Percentiles rank a stretch among this genome's conserved stretches.
Conservation (phyloP, 2,113 vertebrate species). For the Hystrix brachyura region DNA sequence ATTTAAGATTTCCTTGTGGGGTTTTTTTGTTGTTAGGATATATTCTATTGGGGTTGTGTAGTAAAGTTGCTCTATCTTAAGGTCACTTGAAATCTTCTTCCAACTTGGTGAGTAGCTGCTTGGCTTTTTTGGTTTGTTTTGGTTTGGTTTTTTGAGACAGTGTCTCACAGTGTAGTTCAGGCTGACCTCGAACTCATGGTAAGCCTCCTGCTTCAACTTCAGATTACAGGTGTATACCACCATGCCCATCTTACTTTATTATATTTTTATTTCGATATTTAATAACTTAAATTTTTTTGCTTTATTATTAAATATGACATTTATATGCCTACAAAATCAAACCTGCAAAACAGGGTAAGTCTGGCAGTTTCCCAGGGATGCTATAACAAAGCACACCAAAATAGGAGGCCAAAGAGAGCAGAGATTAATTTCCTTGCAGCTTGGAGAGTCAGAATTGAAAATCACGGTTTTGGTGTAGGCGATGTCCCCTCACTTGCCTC, state of each 20-base stretch:
- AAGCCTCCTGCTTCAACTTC: not conserved
- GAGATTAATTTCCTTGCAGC: not conserved
- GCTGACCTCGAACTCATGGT: not conserved
- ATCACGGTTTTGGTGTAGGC: too few relatives aligned
- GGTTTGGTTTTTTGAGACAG: not conserved
- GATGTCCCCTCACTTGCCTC: not conserved
- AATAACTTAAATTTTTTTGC: not conserved
- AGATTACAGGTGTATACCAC: not conserved
- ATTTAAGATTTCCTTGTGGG: not conserved
- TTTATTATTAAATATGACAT: slow-evolving; percentile 38
- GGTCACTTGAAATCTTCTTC: not conserved
- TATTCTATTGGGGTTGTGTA: not conserved
- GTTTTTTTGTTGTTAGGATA: not conserved
- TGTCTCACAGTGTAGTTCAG: too few relatives aligned
- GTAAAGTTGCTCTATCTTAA: not conserved
- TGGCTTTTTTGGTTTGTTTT: not conserved
- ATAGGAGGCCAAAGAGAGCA: not conserved
- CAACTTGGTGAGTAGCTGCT: slow-evolving; percentile 7
- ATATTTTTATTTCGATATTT: slow-evolving; percentile 21
- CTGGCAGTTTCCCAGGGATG: not conserved
- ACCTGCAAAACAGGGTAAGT: not conserved
- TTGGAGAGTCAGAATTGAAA: not conserved
- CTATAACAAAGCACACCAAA: not conserved
- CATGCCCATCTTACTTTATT: not conserved
- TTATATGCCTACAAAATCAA: slow-evolving; percentile 32